Base-by-base conservation (phyloP, 2,113 vertebrate species). In the Aphelocoma coerulescens region DNA sequence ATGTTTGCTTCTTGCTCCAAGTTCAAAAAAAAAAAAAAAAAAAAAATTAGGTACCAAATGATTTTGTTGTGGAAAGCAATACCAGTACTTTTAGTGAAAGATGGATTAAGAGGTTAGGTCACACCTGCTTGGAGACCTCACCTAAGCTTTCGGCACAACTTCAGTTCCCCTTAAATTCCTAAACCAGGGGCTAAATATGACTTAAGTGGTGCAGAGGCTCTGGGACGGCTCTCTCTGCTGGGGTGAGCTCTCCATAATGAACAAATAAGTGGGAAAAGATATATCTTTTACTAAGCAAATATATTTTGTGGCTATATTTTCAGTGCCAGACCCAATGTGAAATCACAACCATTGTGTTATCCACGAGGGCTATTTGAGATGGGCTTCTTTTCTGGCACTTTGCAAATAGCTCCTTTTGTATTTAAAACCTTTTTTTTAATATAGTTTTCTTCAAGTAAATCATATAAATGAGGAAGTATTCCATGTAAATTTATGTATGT, bases 261-360 rank as follows among this genome's bases (percentile, higher is more conserved):
- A 90, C 46, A 91, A 89, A 77, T 69, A 69, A 94, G 67, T 88
- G 51, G 37, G 59, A 85, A 92, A 91, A 94, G 39, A 58, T 2
- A 1, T 23, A 69, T 76, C 23, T 89, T 96, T 83, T 58, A 73
- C 43, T 37, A 77, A 88, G 82, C 22, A 86, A 91, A 74, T 73
- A 28, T 13, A 83, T 83, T 80, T 85, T 91, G 88, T 80, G 67
- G 74, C 3, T 28, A 2, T 84, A 59, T 80, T 91, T 91, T 71
- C 83, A 88, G 72, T 86, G 75, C 55, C 72, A 90, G 78, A 79
- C 41, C 41, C 62, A 63, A 85, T 33, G 44, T 30, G 82, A 90
- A 93, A 77, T 83, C 76, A 62, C 33, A 91, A 16, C 33, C 30
- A 74, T 14, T 43, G 67, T 62, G 35, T 83, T 66, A 82, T 35